A percentile compares a stretch with the other conserved stretches of the same genome.
Conservation (phyloP, 2,113 vertebrate species). For the Xenotilapia leptura region DNA sequence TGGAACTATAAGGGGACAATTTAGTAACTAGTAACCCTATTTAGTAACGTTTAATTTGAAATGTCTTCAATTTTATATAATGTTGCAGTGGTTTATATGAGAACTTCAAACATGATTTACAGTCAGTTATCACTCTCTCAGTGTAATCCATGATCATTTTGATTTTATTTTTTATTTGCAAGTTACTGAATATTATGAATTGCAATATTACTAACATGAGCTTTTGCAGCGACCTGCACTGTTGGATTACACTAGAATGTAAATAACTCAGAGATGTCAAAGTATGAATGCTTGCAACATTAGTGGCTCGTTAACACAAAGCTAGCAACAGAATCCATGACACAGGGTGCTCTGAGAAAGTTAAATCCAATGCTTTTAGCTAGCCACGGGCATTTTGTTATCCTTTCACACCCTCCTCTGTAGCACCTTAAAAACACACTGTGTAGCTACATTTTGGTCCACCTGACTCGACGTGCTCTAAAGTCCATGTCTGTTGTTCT, state of each 20-base stretch:
- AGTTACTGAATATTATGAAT: neutral
- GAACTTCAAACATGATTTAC: neutral
- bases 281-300: accelerated
- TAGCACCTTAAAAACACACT: neutral
- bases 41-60: neutral
- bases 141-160: neutral
- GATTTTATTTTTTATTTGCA: neutral
- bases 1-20: neutral
- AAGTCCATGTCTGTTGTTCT: neutral
- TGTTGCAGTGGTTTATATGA: neutral
- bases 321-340: neutral
- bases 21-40: neutral
- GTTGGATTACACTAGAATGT: neutral
- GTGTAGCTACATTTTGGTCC: neutral
- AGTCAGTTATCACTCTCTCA: neutral
- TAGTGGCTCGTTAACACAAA: accelerated
- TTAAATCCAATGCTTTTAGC: neutral
- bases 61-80: neutral
- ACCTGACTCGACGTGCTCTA: neutral
- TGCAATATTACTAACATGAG: neutral
- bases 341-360: neutral
- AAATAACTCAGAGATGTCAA: neutral
- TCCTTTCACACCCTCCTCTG: neutral
- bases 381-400: neutral
- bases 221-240: neutral